These are phyloP conservation scores for Gavialis gangeticus DNA, from an alignment of 2,113 vertebrate species.

Conservation along the genomic window DNA sequence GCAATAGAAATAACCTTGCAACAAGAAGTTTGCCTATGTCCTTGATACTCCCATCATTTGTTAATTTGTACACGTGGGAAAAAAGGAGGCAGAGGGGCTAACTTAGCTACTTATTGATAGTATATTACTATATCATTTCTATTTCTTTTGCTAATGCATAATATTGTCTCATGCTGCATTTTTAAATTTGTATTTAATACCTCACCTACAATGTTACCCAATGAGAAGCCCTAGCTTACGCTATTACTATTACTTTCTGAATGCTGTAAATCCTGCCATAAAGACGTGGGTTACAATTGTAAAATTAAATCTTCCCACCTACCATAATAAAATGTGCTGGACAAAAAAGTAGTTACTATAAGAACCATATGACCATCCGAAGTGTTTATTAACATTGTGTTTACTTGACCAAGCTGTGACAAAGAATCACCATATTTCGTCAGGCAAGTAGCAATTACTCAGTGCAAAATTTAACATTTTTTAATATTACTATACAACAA, in stretches of 20 bases:
- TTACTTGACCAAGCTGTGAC: not conserved
- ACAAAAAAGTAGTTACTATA: not conserved
- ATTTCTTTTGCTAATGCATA: not conserved
- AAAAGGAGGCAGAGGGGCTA: not conserved
- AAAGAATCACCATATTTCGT: not conserved
- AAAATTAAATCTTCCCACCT: slow-evolving; percentile 7
- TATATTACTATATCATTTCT: slow-evolving; percentile 1
- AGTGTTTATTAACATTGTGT: not conserved
- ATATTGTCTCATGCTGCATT: not conserved
- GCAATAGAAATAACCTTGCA: slow-evolving; percentile 44
- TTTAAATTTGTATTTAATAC: not conserved
- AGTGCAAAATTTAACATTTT: not conserved
- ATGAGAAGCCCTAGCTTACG: not conserved
- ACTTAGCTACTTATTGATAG: not conserved
- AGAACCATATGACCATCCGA: not conserved
- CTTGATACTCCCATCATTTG: slow-evolving; percentile 46
- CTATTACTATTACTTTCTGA: not conserved
- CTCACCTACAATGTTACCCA: not conserved
- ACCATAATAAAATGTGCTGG: not conserved
- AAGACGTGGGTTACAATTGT: not conserved
- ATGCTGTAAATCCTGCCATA: not conserved
- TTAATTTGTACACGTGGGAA: not conserved
- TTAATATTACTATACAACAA: slow-evolving; percentile 1
- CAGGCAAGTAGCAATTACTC: not conserved
- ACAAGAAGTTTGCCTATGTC: not conserved